Evolutionary conservation across 2,888 invertebrate species (phyloP), one percentile per base, ranked within the genome.

Genomic region (Leptinotarsa tumamoca): DNA sequence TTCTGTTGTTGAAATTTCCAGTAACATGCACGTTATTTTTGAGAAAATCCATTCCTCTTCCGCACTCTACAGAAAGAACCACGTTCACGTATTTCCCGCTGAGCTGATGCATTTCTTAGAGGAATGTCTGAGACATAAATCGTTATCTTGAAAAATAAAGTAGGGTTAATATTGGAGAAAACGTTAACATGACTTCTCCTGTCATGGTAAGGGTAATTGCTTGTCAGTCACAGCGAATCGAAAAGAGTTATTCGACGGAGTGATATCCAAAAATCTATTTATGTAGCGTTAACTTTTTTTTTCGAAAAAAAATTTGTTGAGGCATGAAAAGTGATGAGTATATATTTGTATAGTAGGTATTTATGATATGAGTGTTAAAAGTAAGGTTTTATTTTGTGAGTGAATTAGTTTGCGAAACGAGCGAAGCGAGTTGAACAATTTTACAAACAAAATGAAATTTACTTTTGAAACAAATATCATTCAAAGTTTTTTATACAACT

Each of bases 31-130:
- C 79, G 4, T 82, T 84, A 70, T 85, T 80, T 77, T 84, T 84
- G 3, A 87, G 79, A 68, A 85, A 86, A 49, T 87, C 87, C 85
- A 89, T 85, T 1, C 87, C 87, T 84, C 92, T 91, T 80, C 93
- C 93, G 89, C 93, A 93, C 87, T 92, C 92, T 50, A 94, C 89
- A 78, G 91, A 91, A 71, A 94, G 88, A 78, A 93, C 92, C 81
- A 94, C 91, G 87, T 93, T 92, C 75, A 93, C 91, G 83, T 90
- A 91, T 77, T 91, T 91, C 78, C 92, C 92, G 74, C 88, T 88
- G 80, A 93, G 87, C 84, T 93, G 92, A 83, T 93, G 92, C 93
- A 93, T 93, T 82, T 80, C 83, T 72, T 14, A 70, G 5, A 63
- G 49, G 58, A 58, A 58, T 56, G 70, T 18, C 51, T 23, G n/a